Evolutionary conservation across 2,113 vertebrate genomes (phyloP).

Genomic region (Tor tambroides): DNA sequence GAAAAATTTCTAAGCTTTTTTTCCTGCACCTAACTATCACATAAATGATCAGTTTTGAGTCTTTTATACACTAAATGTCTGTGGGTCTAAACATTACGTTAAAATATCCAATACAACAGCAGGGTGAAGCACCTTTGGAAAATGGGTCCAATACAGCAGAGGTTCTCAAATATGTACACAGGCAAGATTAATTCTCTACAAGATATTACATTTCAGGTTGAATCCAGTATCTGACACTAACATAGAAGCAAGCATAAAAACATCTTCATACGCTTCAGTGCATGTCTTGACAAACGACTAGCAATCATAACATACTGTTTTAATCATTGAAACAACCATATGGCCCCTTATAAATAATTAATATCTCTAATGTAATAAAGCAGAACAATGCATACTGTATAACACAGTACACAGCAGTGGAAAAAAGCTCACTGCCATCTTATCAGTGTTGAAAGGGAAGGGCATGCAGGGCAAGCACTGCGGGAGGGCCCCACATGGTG

Average conservation of each 20-base stretch:
- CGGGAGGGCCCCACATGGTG: not conserved
- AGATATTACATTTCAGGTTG: not conserved
- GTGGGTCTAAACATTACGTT: no score
- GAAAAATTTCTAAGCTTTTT: not conserved
- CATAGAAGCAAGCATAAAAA: no score
- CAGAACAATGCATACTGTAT: not conserved
- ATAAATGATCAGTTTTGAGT: not conserved
- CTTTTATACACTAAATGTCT: not conserved
- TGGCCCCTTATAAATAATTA: constrained; percentile 52
- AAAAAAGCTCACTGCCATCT: not conserved
- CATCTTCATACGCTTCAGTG: not conserved
- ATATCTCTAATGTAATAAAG: constrained; percentile 38
- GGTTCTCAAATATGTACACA: not conserved
- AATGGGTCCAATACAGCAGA: no score
- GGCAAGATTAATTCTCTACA: not conserved
- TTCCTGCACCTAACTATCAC: not conserved
- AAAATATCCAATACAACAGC: no score
- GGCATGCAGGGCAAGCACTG: not conserved
- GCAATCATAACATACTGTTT: constrained; percentile 42
- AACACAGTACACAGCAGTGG: not conserved
- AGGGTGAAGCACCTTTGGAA: no score
- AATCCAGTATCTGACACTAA: not conserved
- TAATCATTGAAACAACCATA: constrained; percentile 53
- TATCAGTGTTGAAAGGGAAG: not conserved
- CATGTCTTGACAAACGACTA: constrained; percentile 12